Conservation (phyloP, 2,113 vertebrate genomes). For the Dromas ardeola region DNA sequence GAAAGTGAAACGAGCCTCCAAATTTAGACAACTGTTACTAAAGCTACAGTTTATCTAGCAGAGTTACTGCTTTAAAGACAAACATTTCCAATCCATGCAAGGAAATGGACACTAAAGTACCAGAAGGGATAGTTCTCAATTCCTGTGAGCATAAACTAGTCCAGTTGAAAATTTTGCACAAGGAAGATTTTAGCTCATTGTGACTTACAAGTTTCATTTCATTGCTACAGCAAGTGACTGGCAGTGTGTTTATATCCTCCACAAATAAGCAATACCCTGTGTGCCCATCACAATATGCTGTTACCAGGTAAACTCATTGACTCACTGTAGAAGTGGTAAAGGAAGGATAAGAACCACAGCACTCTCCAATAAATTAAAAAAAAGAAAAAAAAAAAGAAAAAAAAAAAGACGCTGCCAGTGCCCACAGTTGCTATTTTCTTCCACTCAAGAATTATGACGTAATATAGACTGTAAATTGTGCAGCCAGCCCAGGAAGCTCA, state of each 20-base stretch:
- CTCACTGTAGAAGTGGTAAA: not conserved
- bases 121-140: not conserved
- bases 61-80: not conserved
- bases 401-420: not conserved
- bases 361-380: constrained; percentile 10
- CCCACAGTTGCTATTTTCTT: constrained; percentile 13
- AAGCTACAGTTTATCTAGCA: not conserved
- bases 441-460: not conserved
- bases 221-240: not conserved
- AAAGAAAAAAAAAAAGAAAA: not conserved
- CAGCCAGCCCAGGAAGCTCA: not conserved
- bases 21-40: constrained; percentile 3
- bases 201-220: constrained; percentile 1
- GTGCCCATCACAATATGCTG: not conserved
- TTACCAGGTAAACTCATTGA: constrained; percentile 34
- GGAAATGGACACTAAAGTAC: not conserved
- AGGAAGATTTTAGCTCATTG: constrained; percentile 10
- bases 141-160: not conserved
- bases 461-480: constrained; percentile 36
- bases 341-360: not conserved
- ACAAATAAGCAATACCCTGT: constrained; percentile 20
- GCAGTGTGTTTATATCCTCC: not conserved
- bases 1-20: not conserved
- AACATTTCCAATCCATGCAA: not conserved
- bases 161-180: not conserved